Conservation (phyloP, 2,797 vertebrate genomes). For the Cichlasoma orientale region DNA sequence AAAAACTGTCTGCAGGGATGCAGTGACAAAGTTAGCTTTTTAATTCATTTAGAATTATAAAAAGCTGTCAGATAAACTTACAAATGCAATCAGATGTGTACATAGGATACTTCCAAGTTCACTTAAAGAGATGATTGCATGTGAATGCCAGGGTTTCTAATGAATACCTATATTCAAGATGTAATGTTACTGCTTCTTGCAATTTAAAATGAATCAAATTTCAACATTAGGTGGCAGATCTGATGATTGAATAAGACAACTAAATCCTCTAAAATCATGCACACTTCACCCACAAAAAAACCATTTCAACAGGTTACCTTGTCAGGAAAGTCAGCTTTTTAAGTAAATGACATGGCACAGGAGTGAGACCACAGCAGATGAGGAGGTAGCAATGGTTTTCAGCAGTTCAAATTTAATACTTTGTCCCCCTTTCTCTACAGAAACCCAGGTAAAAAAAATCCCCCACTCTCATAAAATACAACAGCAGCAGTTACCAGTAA, state of each 20-base stretch:
- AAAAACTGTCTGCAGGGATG: neutral
- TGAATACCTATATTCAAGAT: neutral
- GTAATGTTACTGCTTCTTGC: neutral
- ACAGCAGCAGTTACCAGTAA: constrained; percentile 98
- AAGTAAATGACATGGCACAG: constrained; percentile 37
- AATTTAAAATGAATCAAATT: constrained; percentile 4
- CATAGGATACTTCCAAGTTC: neutral
- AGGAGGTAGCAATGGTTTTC: constrained; percentile 82
- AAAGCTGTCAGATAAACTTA: neutral
- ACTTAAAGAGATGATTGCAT: neutral
- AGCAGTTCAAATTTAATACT: constrained; percentile 88
- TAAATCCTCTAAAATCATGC: neutral
- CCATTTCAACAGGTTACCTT: constrained; percentile 19
- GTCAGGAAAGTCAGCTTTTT: neutral
- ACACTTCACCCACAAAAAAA: constrained; percentile 20
- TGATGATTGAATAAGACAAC: neutral
- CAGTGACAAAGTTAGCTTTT: neutral
- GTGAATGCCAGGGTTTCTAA: neutral
- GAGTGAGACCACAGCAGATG: constrained; percentile 76
- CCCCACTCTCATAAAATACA: constrained; percentile 96
- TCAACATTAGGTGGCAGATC: neutral
- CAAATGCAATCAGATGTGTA: neutral
- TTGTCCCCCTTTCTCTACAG: constrained; percentile 90
- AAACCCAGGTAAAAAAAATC: constrained; percentile 97
- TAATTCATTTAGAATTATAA: constrained; percentile 2